phyloP scores from a whole-genome alignment of 2,888 invertebrate species.

The Thymelicus acteon region DNA sequence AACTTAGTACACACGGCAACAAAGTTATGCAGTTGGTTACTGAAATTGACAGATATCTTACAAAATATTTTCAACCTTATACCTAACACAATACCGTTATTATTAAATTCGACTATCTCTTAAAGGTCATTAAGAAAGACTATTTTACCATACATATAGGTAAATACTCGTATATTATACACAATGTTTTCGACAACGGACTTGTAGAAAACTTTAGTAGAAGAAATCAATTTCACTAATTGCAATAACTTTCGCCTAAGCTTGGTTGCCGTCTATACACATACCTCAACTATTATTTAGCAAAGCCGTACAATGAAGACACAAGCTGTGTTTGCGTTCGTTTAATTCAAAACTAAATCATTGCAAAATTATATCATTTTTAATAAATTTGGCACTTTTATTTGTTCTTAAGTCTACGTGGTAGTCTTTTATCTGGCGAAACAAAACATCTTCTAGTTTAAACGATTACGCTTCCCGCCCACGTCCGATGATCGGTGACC shows the following conservation, averaged over 20 bases:
- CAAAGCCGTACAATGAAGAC: slow-evolving; percentile 37
- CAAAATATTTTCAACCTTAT: slow-evolving; percentile 39
- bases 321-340: slow-evolving; percentile 25
- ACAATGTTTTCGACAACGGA: background rate
- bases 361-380: background rate
- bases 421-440: no score
- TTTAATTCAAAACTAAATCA: background rate
- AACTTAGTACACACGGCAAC: slow-evolving; percentile 46
- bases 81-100: slow-evolving; percentile 28
- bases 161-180: slow-evolving; percentile 7
- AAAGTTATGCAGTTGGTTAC: slow-evolving; percentile 55
- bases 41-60: slow-evolving; percentile 57
- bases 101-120: slow-evolving; percentile 29
- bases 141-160: background rate
- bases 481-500: no score
- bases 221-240: slow-evolving; percentile 15
- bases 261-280: slow-evolving; percentile 43
- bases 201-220: background rate
- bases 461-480: no score
- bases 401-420: no score
- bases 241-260: slow-evolving; percentile 32
- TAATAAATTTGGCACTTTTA: background rate
- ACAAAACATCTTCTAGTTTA: no score
- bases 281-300: slow-evolving; percentile 42
- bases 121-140: slow-evolving; percentile 7